Evolutionary conservation across 2,888 invertebrate species (phyloP).

Genomic region (Phengaris alcon): DNA sequence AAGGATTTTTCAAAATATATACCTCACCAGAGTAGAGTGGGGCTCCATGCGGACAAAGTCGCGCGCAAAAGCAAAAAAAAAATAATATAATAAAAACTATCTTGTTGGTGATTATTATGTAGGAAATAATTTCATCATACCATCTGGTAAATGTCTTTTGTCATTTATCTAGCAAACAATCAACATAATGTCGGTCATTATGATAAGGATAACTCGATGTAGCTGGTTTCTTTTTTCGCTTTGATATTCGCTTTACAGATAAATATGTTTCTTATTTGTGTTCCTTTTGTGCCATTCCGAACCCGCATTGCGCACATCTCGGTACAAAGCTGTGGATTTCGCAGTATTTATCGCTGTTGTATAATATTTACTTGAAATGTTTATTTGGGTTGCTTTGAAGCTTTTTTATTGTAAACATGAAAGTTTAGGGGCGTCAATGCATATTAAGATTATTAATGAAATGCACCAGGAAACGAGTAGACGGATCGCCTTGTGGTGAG

Average conservation of each 20-base stretch:
- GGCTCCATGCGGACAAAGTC: too few species aligned
- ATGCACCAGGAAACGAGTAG: too few species aligned
- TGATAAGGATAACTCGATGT: conserved; percentile 2
- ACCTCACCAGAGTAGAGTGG: too few species aligned
- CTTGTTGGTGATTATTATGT: background rate
- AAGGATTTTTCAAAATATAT: too few species aligned
- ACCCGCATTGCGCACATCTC: conserved; percentile 2
- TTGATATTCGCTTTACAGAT: background rate
- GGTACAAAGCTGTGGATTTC: background rate
- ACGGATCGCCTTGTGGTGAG: too few species aligned
- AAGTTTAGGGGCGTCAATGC: background rate
- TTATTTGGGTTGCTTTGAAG: background rate
- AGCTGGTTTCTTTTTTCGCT: background rate
- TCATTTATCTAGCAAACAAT: background rate
- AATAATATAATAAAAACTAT: too few species aligned
- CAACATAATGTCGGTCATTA: background rate
- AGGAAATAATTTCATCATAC: background rate
- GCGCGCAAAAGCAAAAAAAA: too few species aligned
- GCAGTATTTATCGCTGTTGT: background rate
- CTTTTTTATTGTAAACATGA: conserved; percentile 5
- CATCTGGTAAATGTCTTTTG: background rate
- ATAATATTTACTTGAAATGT: background rate
- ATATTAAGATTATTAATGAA: background rate
- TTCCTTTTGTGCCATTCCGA: background rate
- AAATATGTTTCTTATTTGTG: background rate